Conservation (phyloP, 1,140 invertebrate species). For the Caenorhabditis tropicalis region DNA sequence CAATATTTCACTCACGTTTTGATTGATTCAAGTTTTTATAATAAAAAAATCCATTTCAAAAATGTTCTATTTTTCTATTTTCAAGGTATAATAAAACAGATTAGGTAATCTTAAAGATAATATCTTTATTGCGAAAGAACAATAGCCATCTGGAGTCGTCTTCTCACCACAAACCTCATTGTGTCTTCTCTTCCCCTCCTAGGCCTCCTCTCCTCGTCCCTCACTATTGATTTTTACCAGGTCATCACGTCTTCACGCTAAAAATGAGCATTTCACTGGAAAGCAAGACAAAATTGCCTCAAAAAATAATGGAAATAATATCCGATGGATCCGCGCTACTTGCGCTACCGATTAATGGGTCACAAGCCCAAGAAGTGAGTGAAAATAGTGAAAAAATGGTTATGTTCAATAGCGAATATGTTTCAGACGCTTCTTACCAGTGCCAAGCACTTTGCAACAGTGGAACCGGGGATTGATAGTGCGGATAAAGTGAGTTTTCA, state of each 20-base stretch:
- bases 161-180: neutral
- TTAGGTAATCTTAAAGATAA: too few relatives aligned
- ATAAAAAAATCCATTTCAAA: neutral
- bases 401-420: neutral
- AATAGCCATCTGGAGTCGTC: neutral
- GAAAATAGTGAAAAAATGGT: neutral
- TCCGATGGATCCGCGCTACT: constrained; percentile 5
- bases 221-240: neutral
- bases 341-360: neutral
- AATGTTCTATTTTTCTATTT: neutral
- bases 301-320: constrained; percentile 31
- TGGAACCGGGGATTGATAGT: neutral
- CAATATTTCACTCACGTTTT: neutral
- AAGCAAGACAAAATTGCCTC: constrained; percentile 1
- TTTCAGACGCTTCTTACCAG: neutral
- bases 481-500: neutral
- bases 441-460: neutral
- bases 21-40: constrained; percentile 18
- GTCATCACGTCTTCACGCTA: neutral
- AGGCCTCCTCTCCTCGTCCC: neutral
- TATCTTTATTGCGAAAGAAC: too few relatives aligned
- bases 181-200: neutral
- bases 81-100: too few relatives aligned
- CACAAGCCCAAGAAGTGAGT: neutral
- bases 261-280: constrained; percentile 23